A percentile compares a stretch with the other conserved stretches of the same genome.
phyloP scores from a whole-genome alignment of 2,888 invertebrate species.

The Smittia aterrima region DNA sequence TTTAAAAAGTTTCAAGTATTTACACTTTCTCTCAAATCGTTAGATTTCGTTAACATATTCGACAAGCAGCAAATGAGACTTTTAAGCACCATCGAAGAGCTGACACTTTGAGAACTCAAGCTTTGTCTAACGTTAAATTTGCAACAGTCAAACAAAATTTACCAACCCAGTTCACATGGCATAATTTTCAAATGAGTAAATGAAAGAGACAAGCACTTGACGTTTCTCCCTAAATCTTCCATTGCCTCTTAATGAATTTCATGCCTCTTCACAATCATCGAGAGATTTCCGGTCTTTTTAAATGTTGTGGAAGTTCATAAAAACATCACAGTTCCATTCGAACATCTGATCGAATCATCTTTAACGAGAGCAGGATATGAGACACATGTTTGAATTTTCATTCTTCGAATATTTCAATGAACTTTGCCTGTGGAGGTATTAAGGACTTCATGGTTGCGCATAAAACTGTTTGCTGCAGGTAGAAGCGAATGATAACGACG shows the following conservation, averaged over 20 bases:
- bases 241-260: neutral
- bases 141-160: no score
- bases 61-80: neutral
- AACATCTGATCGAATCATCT: conserved; percentile 1
- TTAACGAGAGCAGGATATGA: neutral
- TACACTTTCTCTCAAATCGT: neutral
- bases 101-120: neutral
- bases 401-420: neutral
- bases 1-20: no score
- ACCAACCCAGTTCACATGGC: neutral
- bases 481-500: neutral
- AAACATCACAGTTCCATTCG: neutral
- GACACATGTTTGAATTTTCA: neutral
- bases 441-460: neutral
- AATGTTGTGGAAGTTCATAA: conserved; percentile 9
- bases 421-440: neutral
- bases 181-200: neutral
- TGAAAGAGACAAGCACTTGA: neutral
- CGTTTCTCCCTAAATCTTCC: neutral
- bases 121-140: neutral
- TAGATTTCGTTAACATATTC: neutral
- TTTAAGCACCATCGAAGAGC: neutral
- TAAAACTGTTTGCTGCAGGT: neutral
- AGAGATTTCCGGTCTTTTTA: conserved; percentile 9
- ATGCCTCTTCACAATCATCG: neutral